A percentile compares a stretch with the other conserved stretches of the same genome.
These are phyloP conservation scores for Lepidurus couesii DNA, from an alignment of 1,140 invertebrate species.

Conservation along the genomic window DNA sequence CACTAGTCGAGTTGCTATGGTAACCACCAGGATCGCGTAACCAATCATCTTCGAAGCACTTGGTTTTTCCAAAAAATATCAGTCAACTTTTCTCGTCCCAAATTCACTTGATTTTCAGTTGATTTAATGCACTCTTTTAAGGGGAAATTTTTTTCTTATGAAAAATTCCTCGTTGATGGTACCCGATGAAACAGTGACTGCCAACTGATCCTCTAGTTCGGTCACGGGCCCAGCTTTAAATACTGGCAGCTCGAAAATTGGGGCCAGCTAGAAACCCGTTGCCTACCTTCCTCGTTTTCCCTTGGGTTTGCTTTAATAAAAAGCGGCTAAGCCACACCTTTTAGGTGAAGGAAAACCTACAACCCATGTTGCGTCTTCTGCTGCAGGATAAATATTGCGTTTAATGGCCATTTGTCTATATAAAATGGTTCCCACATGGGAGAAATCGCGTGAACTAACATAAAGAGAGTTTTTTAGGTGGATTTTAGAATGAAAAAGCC, in stretches of 20 bases:
- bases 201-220: background rate
- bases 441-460: too few relatives aligned
- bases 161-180: background rate
- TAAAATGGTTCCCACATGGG: too few relatives aligned
- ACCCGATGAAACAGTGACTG: background rate
- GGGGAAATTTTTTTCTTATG: background rate
- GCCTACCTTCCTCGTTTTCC: background rate
- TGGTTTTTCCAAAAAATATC: background rate
- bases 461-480: too few relatives aligned
- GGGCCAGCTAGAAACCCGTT: constrained; percentile 16
- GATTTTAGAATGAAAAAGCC: too few relatives aligned
- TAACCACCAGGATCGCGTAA: background rate
- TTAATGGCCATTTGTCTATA: too few relatives aligned
- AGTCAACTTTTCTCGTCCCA: background rate
- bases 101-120: background rate
- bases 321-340: background rate
- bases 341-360: background rate
- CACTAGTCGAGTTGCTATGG: background rate
- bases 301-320: background rate
- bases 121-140: background rate
- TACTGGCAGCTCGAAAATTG: constrained; percentile 2
- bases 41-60: background rate
- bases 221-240: background rate
- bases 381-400: too few relatives aligned
- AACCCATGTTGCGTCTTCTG: too few relatives aligned